Base-by-base conservation (phyloP, 2,113 vertebrate genomes). In the Salvelinus sp. region DNA sequence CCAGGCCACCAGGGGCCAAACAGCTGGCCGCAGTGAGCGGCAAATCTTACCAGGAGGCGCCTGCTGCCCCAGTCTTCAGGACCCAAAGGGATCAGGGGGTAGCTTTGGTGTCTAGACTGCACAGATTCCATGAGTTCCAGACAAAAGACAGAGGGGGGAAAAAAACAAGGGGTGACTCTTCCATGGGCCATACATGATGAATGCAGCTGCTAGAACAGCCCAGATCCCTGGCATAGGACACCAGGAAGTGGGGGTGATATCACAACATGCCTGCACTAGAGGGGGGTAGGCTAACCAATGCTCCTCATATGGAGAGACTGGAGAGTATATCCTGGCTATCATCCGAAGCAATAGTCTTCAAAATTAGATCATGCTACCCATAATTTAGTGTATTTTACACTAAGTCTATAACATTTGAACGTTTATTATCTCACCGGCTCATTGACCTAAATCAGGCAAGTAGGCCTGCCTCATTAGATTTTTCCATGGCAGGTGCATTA, bases 91-190 rank as follows among this genome's bases (percentile, higher is more conserved):
- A 91, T 90, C 88, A 87, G 76, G 70, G 77, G 76, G 86, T 83
- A 90, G 86, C 85, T 92, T 85, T 90, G 76, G 82, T 89, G 91
- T 91, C 89, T 92, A 92, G 91, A 92, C 90, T 86, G 73, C 82
- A 85, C 85, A 88, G 92, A 92, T 92, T 92, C 88, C 90, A 85
- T 74, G 6, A 79, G 88, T 87, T 90, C 85, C 88, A 91, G 85
- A 76, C 82, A 90, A 82, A 85, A 67, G 66, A 70, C 22, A 44
- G 27, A 14, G 64, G 13, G 44, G n/a, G 27, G 27, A 2, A 22
- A 14, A 78, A 62, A 82, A 63, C 64, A 14, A 38, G 69, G 69
- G 74, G 23, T 76, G 73, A 74, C 79, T 70, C 23, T 22, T n/a
- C 72, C 33, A n/a, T 72, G 54, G 72, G 64, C 72, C 70, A 79